Evolutionary conservation across 2,113 vertebrate species (phyloP), one percentile per base, ranked within the genome.

Genomic region (Cygnus buccinator): DNA sequence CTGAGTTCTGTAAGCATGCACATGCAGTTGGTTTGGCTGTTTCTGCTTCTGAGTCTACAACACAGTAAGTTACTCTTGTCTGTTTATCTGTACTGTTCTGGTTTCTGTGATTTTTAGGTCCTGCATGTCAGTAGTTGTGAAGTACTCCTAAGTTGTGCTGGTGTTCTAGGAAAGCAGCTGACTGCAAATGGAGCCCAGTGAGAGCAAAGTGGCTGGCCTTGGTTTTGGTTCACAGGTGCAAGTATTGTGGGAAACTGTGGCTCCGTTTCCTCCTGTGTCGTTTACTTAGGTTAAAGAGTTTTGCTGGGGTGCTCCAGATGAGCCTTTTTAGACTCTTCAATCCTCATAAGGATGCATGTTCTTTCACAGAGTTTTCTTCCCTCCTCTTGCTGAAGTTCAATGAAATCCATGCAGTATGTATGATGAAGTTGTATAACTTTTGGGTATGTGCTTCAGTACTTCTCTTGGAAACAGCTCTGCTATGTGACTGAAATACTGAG

Each of bases 81-180:
- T 72, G n/a, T 2, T 33, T 52, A 54, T 54, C 59, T 0, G 0
- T 68, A 13, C 23, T 46, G 26, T 26, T 10, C 2, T 2, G 25
- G 29, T 39, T 85, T 71, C 81, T 70, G 31, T 13, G 0, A 48
- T 23, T 6, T 41, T n/a, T 44, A 9, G 11, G 5, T 39, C 39
- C 44, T 74, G 50, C 10, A 1, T 5, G 0, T 19, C 44, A 21
- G 23, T 33, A 11, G 12, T 33, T 31, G 23, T 29, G 41, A 41
- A 21, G 48, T 0, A 0, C 74, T 52, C 11, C 4, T 79, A 50
- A 14, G 52, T 35, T 52, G 25, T 16, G 6, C 35, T 46, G 21
- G 39, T 84, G 19, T 35, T 74, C 5, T 33, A 44, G 55, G 63
- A 37, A 11, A 33, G 48, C 33, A 68, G 35, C 7, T 73, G 10